These are phyloP conservation scores for Lipotes vexillifer DNA, from an alignment of 2,113 vertebrate species.

Conservation along the genomic window DNA sequence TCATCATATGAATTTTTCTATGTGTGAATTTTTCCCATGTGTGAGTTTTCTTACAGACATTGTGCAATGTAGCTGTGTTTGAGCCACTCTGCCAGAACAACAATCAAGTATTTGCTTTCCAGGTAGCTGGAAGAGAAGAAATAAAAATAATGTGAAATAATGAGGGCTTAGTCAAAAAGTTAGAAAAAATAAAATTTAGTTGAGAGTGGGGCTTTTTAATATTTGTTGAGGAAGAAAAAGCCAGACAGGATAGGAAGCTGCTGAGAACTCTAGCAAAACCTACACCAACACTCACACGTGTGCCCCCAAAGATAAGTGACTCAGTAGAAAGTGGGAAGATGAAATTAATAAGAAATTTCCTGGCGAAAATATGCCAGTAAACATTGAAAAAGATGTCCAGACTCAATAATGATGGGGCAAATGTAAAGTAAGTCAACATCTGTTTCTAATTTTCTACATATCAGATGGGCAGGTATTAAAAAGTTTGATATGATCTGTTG, in stretches of 20 bases:
- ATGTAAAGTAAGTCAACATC: not conserved
- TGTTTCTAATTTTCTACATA: not conserved
- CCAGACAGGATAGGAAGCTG: not conserved
- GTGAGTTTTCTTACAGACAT: not conserved
- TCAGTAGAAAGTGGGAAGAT: not conserved
- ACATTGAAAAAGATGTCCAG: not conserved
- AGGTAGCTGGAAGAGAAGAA: not conserved
- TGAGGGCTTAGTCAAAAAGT: not conserved
- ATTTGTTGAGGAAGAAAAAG: not conserved
- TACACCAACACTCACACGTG: rapidly evolving
- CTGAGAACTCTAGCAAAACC: not conserved
- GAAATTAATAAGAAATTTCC: not conserved
- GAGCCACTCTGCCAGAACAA: not conserved
- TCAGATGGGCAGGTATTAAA: not conserved
- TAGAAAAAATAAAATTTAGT: not conserved
- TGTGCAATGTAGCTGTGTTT: not conserved
- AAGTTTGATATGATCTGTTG: not conserved
- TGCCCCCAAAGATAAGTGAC: not conserved
- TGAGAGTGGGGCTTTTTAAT: not conserved
- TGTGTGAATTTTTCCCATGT: not conserved
- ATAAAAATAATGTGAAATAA: not conserved
- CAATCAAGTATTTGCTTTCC: not conserved
- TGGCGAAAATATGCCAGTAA: not conserved
- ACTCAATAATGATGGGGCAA: not conserved
- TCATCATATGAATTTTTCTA: not conserved